Conservation (phyloP, 2,888 invertebrate species). For the Leucozona laternaria region DNA sequence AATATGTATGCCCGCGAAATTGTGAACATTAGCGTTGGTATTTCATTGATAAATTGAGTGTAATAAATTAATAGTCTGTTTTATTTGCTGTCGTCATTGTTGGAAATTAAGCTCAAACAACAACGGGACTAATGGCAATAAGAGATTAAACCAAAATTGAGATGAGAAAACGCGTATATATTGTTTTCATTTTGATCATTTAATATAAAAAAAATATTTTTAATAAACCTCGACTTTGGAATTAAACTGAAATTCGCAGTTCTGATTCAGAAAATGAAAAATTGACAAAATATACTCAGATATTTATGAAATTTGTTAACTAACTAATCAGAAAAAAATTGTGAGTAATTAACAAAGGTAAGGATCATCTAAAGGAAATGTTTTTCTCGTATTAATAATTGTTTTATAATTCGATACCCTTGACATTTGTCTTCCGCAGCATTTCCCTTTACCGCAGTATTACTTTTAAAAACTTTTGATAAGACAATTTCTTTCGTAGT, state of each 20-base stretch:
- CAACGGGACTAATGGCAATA: constrained; percentile 8
- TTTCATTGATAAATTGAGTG: constrained; percentile 50
- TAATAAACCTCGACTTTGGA: not conserved
- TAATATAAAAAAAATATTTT: not conserved
- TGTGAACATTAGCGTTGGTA: constrained; percentile 20
- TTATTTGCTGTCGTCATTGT: constrained; percentile 36
- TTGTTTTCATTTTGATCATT: not conserved
- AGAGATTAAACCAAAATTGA: not conserved
- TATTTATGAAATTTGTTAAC: no score
- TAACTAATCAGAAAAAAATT: no score
- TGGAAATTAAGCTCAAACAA: constrained; percentile 24
- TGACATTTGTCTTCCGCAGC: no score
- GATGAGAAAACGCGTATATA: not conserved
- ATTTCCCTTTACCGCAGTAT: no score
- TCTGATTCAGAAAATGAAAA: not conserved
- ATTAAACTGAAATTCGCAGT: not conserved
- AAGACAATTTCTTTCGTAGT: no score
- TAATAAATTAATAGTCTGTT: constrained; percentile 46
- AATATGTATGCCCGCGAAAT: constrained; percentile 27
- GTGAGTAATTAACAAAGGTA: no score
- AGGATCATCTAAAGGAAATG: no score
- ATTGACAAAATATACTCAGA: not conserved
- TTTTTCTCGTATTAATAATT: no score
- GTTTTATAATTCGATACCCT: no score
- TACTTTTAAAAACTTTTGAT: no score